These are phyloP conservation scores for Lasiommata megera DNA, from an alignment of 2,888 invertebrate species.

Conservation along the genomic window DNA sequence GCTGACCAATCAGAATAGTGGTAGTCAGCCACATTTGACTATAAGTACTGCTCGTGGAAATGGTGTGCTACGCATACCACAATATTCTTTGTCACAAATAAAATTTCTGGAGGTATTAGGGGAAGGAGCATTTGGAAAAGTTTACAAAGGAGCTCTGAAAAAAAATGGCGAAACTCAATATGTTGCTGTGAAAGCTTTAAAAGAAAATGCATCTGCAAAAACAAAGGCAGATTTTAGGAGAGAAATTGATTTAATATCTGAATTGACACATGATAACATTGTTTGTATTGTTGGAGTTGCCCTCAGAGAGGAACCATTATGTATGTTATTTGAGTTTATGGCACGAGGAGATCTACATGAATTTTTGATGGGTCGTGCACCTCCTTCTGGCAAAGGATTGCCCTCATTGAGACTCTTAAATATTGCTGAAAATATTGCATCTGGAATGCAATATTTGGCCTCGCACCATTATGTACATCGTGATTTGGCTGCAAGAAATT, in stretches of 20 bases:
- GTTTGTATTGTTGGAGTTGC: slow-evolving; percentile 97
- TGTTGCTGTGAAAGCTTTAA: slow-evolving; percentile 96
- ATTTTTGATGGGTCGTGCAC: slow-evolving; percentile 95
- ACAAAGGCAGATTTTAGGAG: slow-evolving; percentile 95
- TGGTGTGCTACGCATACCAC: slow-evolving; percentile 85
- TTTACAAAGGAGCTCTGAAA: slow-evolving; percentile 96
- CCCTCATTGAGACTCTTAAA: slow-evolving; percentile 93
- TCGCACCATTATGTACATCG: slow-evolving; percentile 98
- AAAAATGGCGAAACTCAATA: slow-evolving; percentile 85
- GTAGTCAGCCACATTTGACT: slow-evolving; percentile 67
- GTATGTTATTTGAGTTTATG: slow-evolving; percentile 99
- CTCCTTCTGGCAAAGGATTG: slow-evolving; percentile 88
- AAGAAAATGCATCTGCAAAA: slow-evolving; percentile 95
- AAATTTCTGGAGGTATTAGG: slow-evolving; percentile 95
- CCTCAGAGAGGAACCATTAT: slow-evolving; percentile 92
- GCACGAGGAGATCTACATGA: slow-evolving; percentile 98
- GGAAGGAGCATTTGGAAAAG: slow-evolving; percentile 98
- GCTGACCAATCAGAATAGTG: slow-evolving; percentile 80
- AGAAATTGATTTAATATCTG: slow-evolving; percentile 97
- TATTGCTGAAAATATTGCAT: slow-evolving; percentile 92
- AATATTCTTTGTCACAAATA: slow-evolving; percentile 92
- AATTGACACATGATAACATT: slow-evolving; percentile 96
- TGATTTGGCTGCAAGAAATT: slow-evolving; percentile 97
- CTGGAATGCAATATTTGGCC: slow-evolving; percentile 92
- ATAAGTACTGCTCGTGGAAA: slow-evolving; percentile 71